A percentile compares a stretch with the other conserved stretches of the same genome.
phyloP scores from a whole-genome alignment of 2,888 invertebrate genomes.

The Leucophora obtusa region DNA sequence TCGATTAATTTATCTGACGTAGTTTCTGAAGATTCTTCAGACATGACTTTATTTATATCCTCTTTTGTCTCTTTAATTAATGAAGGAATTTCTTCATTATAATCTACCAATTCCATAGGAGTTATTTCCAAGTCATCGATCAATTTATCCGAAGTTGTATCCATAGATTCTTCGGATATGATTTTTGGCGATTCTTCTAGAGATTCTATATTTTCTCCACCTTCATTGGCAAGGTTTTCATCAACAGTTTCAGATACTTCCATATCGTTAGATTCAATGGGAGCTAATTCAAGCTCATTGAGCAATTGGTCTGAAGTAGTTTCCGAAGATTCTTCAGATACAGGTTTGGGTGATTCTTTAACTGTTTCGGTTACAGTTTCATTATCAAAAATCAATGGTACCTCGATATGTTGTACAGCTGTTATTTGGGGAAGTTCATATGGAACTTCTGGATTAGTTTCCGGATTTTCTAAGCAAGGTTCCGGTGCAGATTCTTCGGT shows the following conservation, averaged over 20 bases:
- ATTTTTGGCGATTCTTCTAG: neutral
- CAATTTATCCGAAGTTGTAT: neutral
- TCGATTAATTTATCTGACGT: neutral
- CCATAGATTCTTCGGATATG: neutral
- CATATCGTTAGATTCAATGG: neutral
- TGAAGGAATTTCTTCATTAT: neutral
- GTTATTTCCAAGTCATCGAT: neutral
- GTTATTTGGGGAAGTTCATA: neutral
- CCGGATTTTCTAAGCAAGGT: neutral
- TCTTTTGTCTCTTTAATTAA: neutral
- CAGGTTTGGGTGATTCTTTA: neutral
- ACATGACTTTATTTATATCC: neutral
- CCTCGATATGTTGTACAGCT: neutral
- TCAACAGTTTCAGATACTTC: neutral
- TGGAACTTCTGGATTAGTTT: neutral
- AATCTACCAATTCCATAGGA: neutral
- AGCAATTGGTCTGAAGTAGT: neutral
- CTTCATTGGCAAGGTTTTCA: neutral
- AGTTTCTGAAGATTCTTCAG: neutral
- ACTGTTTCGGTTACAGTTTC: neutral
- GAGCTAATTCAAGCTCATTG: neutral
- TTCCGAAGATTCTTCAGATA: neutral
- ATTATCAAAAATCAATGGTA: neutral
- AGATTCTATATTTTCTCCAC: too few relatives aligned
- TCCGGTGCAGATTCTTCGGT: neutral